Base-by-base conservation (phyloP, 2,113 vertebrate genomes). In the Excalfactoria chinensis region DNA sequence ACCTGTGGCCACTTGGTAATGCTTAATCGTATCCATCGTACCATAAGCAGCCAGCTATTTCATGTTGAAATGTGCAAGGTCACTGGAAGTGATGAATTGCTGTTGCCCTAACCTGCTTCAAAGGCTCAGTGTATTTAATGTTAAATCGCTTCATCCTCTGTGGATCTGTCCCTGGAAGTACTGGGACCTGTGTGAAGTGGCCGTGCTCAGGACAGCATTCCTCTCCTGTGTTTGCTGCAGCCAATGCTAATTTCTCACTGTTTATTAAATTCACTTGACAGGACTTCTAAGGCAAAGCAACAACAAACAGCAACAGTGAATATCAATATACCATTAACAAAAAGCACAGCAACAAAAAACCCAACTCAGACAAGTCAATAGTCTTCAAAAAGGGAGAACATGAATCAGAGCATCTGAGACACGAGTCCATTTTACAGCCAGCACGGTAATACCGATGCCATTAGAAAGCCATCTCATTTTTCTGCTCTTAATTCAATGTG, bases 401-500 rank as follows among this genome's bases (percentile, higher is more conserved):
- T 91, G 84, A 92, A 96, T 96, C 81, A 91, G 78, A 93, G 48
- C 58, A 77, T 87, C 67, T 49, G 56, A 77, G 84, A 86, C 72
- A 62, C 12, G 68, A 82, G 75, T 71, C 67, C 58, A 11, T 95
- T 95, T 86, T 95, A 73, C 41, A 81, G 80, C 66, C 48, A 48
- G 28, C 22, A 34, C 37, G 67, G 63, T 62, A 83, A 90, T 86
- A 88, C 63, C 43, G 64, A 78, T 84, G 55, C 37, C 59, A 73
- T 96, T 94, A 95, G 83, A 93, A 95, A 95, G 93, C 30, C 43
- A 34, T 77, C 90, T 90, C 62, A 89, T 96, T 93, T 93, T 97
- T 89, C 76, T 86, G 6, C 37, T 88, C 82, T 89, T 90, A 91
- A 89, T 94, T 95, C 83, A 71, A 60, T 81, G n/a, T 91, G 93